Percentiles rank a stretch among this genome's conserved stretches.
phyloP scores from a whole-genome alignment of 2,113 vertebrate genomes.

The Ranitomeya variabilis region DNA sequence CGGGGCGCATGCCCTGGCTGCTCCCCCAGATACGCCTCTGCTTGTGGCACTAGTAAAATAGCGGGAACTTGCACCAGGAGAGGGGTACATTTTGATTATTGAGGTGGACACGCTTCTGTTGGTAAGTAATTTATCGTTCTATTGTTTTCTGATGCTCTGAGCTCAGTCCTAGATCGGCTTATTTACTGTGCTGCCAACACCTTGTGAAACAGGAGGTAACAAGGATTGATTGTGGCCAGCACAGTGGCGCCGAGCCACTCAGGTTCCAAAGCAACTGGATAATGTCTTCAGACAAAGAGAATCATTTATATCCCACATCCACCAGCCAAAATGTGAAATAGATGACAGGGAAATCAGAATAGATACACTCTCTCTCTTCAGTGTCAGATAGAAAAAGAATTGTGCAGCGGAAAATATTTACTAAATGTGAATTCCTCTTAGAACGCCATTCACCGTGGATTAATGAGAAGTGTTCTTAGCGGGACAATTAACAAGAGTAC shows the following conservation, averaged over 20 bases:
- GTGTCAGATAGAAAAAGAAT: not conserved
- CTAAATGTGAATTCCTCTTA: slow-evolving; percentile 19
- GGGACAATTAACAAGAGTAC: slow-evolving; percentile 15
- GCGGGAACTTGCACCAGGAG: not conserved
- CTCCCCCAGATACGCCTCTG: not conserved
- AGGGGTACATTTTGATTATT: not conserved
- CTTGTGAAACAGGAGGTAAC: slow-evolving; percentile 22
- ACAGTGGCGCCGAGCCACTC: not conserved
- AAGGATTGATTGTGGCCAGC: slow-evolving; percentile 23
- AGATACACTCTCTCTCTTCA: not conserved
- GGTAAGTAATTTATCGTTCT: not conserved
- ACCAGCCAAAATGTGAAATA: slow-evolving; percentile 16
- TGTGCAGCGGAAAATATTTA: slow-evolving; percentile 14
- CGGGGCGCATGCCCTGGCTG: not conserved
- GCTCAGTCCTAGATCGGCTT: not conserved
- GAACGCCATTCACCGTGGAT: slow-evolving; percentile 9
- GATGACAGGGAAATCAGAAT: slow-evolving; percentile 26
- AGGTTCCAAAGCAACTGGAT: slow-evolving; percentile 23
- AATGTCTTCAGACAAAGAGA: slow-evolving; percentile 39
- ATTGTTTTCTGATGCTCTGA: not conserved
- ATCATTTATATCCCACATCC: slow-evolving; percentile 11
- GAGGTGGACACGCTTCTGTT: not conserved
- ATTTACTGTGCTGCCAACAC: slow-evolving; percentile 21
- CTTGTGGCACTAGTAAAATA: not conserved
- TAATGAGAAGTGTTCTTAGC: not conserved